Percentiles rank a stretch among this genome's conserved stretches.
Evolutionary conservation across 2,888 invertebrate genomes (phyloP).

Genomic region (Antheraea yamamai): DNA sequence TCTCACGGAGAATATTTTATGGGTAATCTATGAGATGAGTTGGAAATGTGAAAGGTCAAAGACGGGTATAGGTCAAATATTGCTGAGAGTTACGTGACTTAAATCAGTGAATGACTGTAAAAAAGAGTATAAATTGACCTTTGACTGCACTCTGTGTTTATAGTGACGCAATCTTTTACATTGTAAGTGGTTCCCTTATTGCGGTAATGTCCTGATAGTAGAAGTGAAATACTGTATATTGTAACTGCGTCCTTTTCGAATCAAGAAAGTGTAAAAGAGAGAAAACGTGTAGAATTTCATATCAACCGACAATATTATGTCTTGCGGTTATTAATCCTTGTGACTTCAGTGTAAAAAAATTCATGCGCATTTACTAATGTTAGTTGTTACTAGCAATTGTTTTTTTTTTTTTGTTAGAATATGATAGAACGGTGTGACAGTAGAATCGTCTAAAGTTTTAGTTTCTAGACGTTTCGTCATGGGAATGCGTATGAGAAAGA

Average conservation of each 20-base stretch:
- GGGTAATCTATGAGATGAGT: conserved; percentile 24
- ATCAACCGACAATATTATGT: conserved; percentile 49
- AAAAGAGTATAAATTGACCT: background rate
- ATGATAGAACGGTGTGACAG: conserved; percentile 3
- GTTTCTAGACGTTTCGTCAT: background rate
- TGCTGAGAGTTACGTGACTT: background rate
- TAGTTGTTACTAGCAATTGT: conserved; percentile 42
- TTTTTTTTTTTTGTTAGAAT: conserved; percentile 25
- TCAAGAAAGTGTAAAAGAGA: background rate
- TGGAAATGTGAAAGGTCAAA: conserved; percentile 4
- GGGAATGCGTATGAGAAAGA: background rate
- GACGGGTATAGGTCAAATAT: background rate
- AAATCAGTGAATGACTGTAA: background rate
- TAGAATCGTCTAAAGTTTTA: background rate
- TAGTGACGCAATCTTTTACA: background rate
- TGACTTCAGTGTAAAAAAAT: conserved; percentile 26
- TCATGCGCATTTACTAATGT: conserved; percentile 48
- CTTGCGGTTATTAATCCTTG: conserved; percentile 27
- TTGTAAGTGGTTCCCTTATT: background rate
- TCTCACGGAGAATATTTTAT: conserved; percentile 34
- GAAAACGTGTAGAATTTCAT: conserved; percentile 33
- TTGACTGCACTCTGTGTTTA: background rate
- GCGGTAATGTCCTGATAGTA: background rate
- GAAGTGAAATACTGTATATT: background rate
- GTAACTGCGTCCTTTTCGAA: conserved; percentile 16